Evolutionary conservation across 2,113 vertebrate genomes (phyloP), one percentile per base, ranked within the genome.

Genomic region (Steatornis caripensis): DNA sequence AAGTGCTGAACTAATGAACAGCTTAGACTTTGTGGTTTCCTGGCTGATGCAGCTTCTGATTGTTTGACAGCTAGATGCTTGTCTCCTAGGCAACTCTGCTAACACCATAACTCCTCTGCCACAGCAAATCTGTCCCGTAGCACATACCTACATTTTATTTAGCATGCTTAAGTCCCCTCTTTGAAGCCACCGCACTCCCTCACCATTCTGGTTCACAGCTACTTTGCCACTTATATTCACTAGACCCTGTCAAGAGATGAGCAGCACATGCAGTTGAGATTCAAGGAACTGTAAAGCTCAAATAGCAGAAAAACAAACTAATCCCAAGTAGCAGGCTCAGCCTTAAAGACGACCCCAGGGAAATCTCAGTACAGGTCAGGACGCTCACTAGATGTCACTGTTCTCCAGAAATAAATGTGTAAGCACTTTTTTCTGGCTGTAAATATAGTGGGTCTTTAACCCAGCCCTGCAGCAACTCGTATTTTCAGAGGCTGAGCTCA

Each of bases 371-470:
- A 32, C 24, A 4, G 1, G 74, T 53, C 87, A 32, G 37, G 78
- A 57, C 6, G 64, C 70, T 92, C 97, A 89, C 97, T 97, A 97
- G 97, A 81, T 97, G 97, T 97, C 97, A 96, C 94, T 97, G 91
- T 97, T 97, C 86, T 84, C 92, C 94, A 96, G 58, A 95, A 92
- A 92, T 65, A 91, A 87, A 65, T 3, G 11, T 32, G 20, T 19
- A 48, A 87, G 39, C 15, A 12, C 34, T 60, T 90, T 54, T 84
- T 72, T 43, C 77, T 94, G 74, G 49, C 77, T 87, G 69, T 34
- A 64, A 76, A 22, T 90, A 43, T 15, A 34, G 30, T 36, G 39
- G 32, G 16, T 78, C 51, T 87, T 90, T 53, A 84, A 92, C 32
- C 11, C 19, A 39, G 37, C n/a, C n/a, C n/a, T 22, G 20, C 64